Evolutionary conservation across 2,797 vertebrate species (phyloP), one percentile per base, ranked within the genome.

Genomic region (Anguilla megastoma): DNA sequence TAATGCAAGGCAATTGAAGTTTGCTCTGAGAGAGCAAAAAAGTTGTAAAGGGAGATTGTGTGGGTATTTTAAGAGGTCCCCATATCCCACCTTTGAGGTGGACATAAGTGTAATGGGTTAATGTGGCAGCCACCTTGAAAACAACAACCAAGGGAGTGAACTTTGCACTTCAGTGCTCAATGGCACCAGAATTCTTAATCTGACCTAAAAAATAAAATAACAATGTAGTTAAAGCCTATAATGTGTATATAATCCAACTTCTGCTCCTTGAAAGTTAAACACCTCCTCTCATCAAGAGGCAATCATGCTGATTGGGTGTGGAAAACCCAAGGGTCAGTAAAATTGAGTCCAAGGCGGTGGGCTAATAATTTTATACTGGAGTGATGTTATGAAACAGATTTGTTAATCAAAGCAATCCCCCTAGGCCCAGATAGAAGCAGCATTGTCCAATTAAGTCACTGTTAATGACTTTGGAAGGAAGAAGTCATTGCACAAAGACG

Each of bases 341-440:
- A 71, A 6, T 71, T 71, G 66, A 24, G n/a, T n/a, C 66, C 66
- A 71, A 6, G 6, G 30, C 6, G 66, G 66, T 71, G 66, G 7
- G 27, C 30, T 71, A 30, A 30, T 71, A 7, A 71, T 24, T 63
- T 63, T 71, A 6, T n/a, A 71, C 66, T 71, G 66, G 66, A 71
- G 66, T 10, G 66, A 9, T 71, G 66, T 27, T 71, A 71, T 71
- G 66, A 71, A 71, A 71, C 66, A 71, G 66, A 71, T 71, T 71
- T 71, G 24, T 71, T 71, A 71, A 71, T 71, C 66, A 71, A 71
- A 71, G 66, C 66, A 71, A 4, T 71, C 66, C 66, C 66, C 66
- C 8, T 71, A 71, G 66, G n/a, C 27, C 27, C 24, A 71, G 66
- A 71, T 71, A 24, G 66, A 27, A n/a, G 30, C 24, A 71, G 24